Base-by-base conservation (phyloP, 2,113 vertebrate species). In the Cyprinodon variegatus region DNA sequence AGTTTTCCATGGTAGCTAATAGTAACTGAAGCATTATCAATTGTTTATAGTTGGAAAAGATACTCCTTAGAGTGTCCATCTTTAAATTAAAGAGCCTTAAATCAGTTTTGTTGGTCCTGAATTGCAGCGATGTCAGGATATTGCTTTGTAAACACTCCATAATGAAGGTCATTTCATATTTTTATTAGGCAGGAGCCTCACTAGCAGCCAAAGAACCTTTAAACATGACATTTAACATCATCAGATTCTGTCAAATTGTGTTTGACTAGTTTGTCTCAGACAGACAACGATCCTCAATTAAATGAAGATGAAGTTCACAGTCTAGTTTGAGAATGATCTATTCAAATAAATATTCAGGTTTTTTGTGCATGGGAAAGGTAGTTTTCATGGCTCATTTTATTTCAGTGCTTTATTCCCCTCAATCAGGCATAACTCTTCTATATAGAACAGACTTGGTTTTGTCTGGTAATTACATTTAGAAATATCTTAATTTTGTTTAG, bases 121-220 rank as follows among this genome's bases (percentile, higher is more conserved):
- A 36, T 46, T 48, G 10, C 13, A 12, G 29, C 14, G n/a, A n/a
- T 20, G 43, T 50, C 60, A n/a, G 1, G 60, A 48, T 71, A 36
- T 64, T 63, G 29, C 0, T 57, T 46, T 40, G 13, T 4, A 20
- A n/a, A 39, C 67, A 39, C 15, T n/a, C 15, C 29, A 37, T 53
- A 68, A 53, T 68, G 36, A 68, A 65, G 46, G 46, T 53, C 46
- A 68, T 38, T 20, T 37, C 46, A 11, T 20, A 68, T 53, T 68
- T 53, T 68, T 53, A 38, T 65, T 10, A 43, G 5, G 41, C 11
- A 22, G 40, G 20, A 38, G 14, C 29, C 36, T 37, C 36, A 29
- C 6, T 48, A 37, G 9, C 14, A n/a, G 36, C 66, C 10, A 68
- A 53, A 53, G 45, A 53, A 38, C 15, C 7, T 36, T 53, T 50